Evolutionary conservation across 2,113 vertebrate genomes (phyloP), one percentile per base, ranked within the genome.

Genomic region (Pygoscelis antarcticus): DNA sequence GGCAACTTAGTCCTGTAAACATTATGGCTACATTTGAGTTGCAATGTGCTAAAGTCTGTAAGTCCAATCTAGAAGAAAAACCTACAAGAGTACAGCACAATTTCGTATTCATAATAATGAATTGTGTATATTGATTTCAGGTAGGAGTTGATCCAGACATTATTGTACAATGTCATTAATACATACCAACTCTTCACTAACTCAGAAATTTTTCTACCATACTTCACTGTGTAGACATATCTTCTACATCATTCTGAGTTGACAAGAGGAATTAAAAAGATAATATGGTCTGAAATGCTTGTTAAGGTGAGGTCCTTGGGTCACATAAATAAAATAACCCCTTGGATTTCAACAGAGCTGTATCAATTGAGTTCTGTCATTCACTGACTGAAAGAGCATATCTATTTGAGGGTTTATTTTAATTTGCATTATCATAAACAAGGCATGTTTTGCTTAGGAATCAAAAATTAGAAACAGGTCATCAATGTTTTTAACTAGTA

Each of bases 31-130:
- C 11, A 66, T 88, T 76, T 61, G 58, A 88, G 85, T 27, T 64
- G 3, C 9, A 54, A 22, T 0, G 0, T 66, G 22, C 21, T 55
- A 6, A 72, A 90, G 22, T 23, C 13, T 38, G 1, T 40, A 78
- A 87, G 0, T 60, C n/a, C 5, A 36, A 3, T 57, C 40, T 58
- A 61, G 29, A 83, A 9, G 5, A 22, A 72, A 90, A 85, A 2
- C 7, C 76, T 69, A 42, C 10, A 62, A 38, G 22, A 11, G 6
- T 47, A 38, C 29, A 60, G 23, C 5, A 72, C 6, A 64, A 86
- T 65, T 57, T 90, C 16, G 11, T 40, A 69, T 36, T 90, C 26
- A 36, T 4, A 55, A 11, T 34, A 52, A 16, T 2, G 0, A 42
- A 42, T 42, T 42, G 5, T 23, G 7, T 32, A 13, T 16, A 32